Evolutionary conservation across 2,888 invertebrate species (phyloP).

Genomic region (Paralinhomoeus sp.): DNA sequence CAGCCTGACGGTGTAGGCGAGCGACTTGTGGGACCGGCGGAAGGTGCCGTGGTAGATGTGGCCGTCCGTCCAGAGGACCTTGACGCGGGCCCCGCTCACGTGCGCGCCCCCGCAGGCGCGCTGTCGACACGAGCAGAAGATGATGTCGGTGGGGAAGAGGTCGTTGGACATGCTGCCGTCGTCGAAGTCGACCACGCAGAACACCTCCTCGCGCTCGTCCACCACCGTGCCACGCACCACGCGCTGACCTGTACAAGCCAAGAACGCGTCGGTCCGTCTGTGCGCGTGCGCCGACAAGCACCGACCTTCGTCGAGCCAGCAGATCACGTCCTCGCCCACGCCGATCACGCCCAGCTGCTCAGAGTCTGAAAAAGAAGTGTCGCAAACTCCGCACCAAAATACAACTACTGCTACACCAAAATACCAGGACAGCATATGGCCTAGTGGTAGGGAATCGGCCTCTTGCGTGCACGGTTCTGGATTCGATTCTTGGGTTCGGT

Average conservation of each 20-base stretch:
- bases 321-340: slow-evolving; percentile 35
- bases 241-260: background rate
- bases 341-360: slow-evolving; percentile 14
- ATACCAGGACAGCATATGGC: too few species aligned
- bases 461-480: too few species aligned
- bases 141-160: slow-evolving; percentile 29
- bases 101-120: slow-evolving; percentile 5
- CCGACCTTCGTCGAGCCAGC: slow-evolving; percentile 36
- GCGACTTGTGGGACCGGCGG: slow-evolving; percentile 1
- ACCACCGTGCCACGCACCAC: slow-evolving; percentile 36
- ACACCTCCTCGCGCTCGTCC: slow-evolving; percentile 31
- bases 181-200: slow-evolving; percentile 39
- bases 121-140: slow-evolving; percentile 1
- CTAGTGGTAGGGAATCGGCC: too few species aligned
- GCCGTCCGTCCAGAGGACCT: slow-evolving; percentile 4
- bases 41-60: slow-evolving; percentile 2
- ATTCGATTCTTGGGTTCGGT: too few species aligned
- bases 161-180: slow-evolving; percentile 39
- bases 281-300: slow-evolving; percentile 4
- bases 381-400: too few species aligned
- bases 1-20: background rate
- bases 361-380: background rate
- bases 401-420: too few species aligned
- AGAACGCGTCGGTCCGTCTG: background rate
- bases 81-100: slow-evolving; percentile 3